Evolutionary conservation across 2,888 invertebrate species (phyloP), one percentile per base, ranked within the genome.

Genomic region (Subacronicta megacephala): DNA sequence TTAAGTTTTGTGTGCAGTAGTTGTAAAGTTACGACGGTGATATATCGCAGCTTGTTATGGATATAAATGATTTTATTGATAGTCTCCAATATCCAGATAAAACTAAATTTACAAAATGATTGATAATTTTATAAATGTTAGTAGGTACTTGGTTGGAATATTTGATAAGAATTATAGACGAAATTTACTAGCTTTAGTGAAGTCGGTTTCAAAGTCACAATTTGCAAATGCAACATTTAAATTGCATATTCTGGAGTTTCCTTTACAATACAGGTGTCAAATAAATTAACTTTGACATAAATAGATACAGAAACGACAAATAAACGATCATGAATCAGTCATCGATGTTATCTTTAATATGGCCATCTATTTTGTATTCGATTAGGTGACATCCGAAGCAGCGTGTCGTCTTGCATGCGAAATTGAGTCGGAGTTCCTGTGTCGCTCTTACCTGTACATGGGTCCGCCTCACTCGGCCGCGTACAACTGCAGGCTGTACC

Each of bases 341-440:
- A 62, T 66, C 20, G 61, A 58, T 59, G 56, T 52, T 59, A 43
- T 62, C 62, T 41, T 55, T 59, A 59, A 56, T 63, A 71, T 70
- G 62, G 62, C 18, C 42, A 61, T 58, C 59, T 67, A 47, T 65
- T 70, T 77, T 77, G 66, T 82, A 80, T 66, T 69, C 57, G 43
- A 65, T 66, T 58, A 96, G 95, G 97, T 98, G 46, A 98, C 97
- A 62, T 98, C 97, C 58, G 97, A 98, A 82, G 96, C 97, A 0
- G 98, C 97, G n/a, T 98, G 98, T 82, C 96, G 97, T 52, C 92
- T 98, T 57, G 98, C 98, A 45, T 98, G 98, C 87, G 98, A 98
- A 90, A 97, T 98, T 60, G 98, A 98, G 89, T 97, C 97, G 53
- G 98, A 98, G 90, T 98, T 99, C 93, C 95, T 98, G 38, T 99